Conservation (phyloP, 2,113 vertebrate species). For the Halichoerus grypus region DNA sequence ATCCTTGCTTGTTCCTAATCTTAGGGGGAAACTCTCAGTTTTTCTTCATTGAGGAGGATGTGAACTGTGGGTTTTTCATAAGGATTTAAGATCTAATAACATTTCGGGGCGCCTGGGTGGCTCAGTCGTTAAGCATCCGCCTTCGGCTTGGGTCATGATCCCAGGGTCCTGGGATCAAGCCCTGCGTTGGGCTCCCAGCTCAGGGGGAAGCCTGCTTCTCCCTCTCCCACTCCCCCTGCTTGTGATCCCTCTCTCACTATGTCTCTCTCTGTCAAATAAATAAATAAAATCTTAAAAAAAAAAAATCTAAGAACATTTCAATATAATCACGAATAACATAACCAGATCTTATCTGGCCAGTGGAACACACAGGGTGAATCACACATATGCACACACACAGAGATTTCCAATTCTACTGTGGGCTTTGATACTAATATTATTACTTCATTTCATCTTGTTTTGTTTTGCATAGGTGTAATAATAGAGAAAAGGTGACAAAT, state of each 20-base stretch:
- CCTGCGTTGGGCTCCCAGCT: too few relatives aligned
- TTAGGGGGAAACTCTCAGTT: background rate
- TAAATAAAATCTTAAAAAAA: too few relatives aligned
- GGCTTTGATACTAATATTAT: constrained; percentile 5
- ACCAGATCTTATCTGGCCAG: constrained; percentile 58
- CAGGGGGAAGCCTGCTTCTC: too few relatives aligned
- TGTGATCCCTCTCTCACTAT: too few relatives aligned
- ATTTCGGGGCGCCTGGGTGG: background rate
- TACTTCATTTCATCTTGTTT: constrained; percentile 54
- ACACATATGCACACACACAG: background rate
- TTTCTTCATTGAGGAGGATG: background rate
- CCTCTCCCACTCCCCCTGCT: too few relatives aligned
- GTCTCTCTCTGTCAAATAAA: too few relatives aligned
- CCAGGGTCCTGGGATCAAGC: too few relatives aligned
- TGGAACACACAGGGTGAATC: constrained; percentile 45
- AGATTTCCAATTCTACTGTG: constrained; percentile 7
- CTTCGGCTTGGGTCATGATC: too few relatives aligned
- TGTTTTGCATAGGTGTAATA: constrained; percentile 11
- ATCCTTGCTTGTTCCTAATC: background rate
- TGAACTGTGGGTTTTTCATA: background rate
- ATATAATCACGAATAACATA: constrained; percentile 45
- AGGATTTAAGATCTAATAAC: constrained; percentile 32
- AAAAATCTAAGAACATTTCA: constrained; percentile 36
- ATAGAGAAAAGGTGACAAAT: constrained; percentile 44
- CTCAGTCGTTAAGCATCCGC: too few relatives aligned